Conservation (phyloP, 2,797 vertebrate genomes). For the Loriculus beryllinus region DNA sequence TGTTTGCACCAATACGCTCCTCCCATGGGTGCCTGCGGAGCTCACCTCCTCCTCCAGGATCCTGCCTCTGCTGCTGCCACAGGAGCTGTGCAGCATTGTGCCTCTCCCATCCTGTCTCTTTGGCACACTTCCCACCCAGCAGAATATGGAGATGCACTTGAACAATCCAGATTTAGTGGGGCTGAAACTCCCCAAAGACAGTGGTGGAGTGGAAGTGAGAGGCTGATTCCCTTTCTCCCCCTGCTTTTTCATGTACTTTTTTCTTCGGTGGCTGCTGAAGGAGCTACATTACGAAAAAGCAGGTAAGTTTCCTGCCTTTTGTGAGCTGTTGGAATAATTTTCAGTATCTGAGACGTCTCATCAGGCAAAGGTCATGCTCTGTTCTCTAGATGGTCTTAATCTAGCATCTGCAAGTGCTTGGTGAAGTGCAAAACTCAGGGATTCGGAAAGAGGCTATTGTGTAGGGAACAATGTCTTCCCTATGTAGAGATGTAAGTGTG, state of each 20-base stretch:
- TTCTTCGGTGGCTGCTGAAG: background rate
- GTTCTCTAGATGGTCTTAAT: constrained; percentile 46
- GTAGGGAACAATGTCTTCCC: background rate
- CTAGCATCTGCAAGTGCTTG: constrained; percentile 27
- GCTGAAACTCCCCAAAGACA: background rate
- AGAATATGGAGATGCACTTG: background rate
- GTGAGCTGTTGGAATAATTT: background rate
- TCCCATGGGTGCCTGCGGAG: fast-evolving
- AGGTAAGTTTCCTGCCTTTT: background rate
- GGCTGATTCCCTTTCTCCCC: background rate
- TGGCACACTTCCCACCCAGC: background rate
- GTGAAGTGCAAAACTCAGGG: background rate
- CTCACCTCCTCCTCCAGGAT: background rate
- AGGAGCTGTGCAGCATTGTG: fast-evolving
- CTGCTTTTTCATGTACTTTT: background rate
- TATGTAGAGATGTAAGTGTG: fast-evolving
- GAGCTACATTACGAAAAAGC: background rate
- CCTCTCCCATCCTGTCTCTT: background rate
- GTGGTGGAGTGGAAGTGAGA: background rate
- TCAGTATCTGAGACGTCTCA: constrained; percentile 21
- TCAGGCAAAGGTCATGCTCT: constrained; percentile 31
- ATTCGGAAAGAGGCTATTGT: background rate
- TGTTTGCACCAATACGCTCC: background rate
- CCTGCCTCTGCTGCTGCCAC: background rate
- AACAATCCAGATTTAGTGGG: background rate